Percentiles rank a stretch among this genome's conserved stretches.
Evolutionary conservation across 2,888 invertebrate genomes (phyloP).

Genomic region (Panopea generosa): DNA sequence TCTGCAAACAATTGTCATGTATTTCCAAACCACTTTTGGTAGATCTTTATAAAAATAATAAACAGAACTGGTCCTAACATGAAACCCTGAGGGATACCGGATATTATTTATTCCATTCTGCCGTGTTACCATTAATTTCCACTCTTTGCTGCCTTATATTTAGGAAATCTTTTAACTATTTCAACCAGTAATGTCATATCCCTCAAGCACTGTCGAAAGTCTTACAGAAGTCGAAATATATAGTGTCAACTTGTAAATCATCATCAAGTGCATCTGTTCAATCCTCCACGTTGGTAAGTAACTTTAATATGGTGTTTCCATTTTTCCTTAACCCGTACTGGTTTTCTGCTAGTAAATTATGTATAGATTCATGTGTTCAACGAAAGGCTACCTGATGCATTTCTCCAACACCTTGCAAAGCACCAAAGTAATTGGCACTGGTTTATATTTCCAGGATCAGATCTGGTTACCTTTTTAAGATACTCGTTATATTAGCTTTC

Average conservation of each 20-base stretch:
- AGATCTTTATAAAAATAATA: slow-evolving; percentile 26
- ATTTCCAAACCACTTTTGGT: not conserved
- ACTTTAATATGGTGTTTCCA: slow-evolving; percentile 11
- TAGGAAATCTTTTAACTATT: slow-evolving; percentile 35
- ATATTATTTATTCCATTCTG: slow-evolving; percentile 12
- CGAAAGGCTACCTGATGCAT: not conserved
- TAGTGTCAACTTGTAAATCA: slow-evolving; percentile 1
- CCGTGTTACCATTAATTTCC: slow-evolving; percentile 21
- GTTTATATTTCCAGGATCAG: slow-evolving; percentile 12
- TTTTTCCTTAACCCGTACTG: slow-evolving; percentile 38
- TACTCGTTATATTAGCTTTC: slow-evolving; percentile 20
- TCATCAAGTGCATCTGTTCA: slow-evolving; percentile 23
- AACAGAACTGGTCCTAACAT: slow-evolving; percentile 37
- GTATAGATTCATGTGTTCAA: not conserved
- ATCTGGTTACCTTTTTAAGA: slow-evolving; percentile 19
- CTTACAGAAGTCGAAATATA: slow-evolving; percentile 6
- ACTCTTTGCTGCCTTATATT: slow-evolving; percentile 19
- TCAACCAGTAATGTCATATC: slow-evolving; percentile 11
- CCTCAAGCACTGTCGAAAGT: slow-evolving; percentile 29
- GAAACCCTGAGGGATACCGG: slow-evolving; percentile 26
- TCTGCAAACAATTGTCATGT: slow-evolving; percentile 14
- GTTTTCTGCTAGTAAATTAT: slow-evolving; percentile 14
- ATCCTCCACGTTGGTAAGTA: slow-evolving; percentile 25
- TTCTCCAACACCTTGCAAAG: slow-evolving; percentile 16
- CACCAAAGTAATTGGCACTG: not conserved